phyloP scores from a whole-genome alignment of 2,888 invertebrate genomes.

The Subacronicta megacephala region DNA sequence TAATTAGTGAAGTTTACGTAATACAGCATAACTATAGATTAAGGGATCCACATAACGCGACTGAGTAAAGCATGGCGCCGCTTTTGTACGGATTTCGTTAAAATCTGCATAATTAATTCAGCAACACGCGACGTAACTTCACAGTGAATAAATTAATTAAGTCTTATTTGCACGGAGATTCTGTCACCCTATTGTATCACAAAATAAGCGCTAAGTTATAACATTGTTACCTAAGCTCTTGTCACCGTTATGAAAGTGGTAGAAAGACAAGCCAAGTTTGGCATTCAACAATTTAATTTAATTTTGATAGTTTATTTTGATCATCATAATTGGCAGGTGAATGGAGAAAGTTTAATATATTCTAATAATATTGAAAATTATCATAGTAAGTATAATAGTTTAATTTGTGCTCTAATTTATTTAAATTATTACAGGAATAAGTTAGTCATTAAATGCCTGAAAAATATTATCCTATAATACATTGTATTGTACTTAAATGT shows the following conservation, averaged over 20 bases:
- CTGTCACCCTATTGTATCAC: constrained; percentile 64
- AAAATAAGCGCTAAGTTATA: constrained; percentile 62
- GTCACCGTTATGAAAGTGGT: constrained; percentile 40
- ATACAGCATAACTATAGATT: constrained; percentile 48
- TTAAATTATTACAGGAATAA: constrained; percentile 14
- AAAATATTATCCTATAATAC: no score
- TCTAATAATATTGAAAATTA: constrained; percentile 17
- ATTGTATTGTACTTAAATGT: no score
- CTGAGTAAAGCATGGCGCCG: constrained; percentile 56
- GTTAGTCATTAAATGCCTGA: no score
- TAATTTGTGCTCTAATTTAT: constrained; percentile 9
- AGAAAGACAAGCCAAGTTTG: constrained; percentile 19
- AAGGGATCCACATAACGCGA: constrained; percentile 48
- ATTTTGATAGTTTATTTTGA: constrained; percentile 41
- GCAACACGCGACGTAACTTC: constrained; percentile 81
- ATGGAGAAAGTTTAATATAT: constrained; percentile 1
- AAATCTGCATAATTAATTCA: constrained; percentile 83
- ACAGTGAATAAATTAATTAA: constrained; percentile 82
- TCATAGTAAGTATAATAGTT: not conserved
- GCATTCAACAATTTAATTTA: constrained; percentile 28
- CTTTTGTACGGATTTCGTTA: constrained; percentile 64
- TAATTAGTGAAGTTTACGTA: constrained; percentile 41
- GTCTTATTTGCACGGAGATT: constrained; percentile 73
- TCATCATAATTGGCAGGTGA: constrained; percentile 12
- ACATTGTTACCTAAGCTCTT: constrained; percentile 56